Evolutionary conservation across 2,797 vertebrate genomes (phyloP).

Genomic region (Bovichtus variegatus): DNA sequence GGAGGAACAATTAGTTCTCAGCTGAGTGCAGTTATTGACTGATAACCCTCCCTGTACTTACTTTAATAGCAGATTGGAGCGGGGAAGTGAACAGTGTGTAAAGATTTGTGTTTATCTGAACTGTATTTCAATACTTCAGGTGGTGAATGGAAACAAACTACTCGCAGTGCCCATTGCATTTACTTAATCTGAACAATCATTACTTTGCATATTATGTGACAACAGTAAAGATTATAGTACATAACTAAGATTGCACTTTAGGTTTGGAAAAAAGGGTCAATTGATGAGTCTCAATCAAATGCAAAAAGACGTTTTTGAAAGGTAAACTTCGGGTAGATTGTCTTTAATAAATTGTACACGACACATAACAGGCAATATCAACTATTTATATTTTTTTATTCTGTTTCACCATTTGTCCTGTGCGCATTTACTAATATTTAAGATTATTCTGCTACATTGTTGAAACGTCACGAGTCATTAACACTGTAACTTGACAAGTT

Average conservation of each 20-base stretch:
- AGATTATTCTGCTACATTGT: too few species aligned
- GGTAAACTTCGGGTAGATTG: not conserved
- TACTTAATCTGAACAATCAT: too few species aligned
- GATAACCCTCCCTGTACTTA: not conserved
- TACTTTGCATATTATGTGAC: not conserved
- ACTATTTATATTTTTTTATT: not conserved
- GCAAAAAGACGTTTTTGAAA: too few species aligned
- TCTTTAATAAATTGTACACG: not conserved
- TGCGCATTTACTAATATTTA: not conserved
- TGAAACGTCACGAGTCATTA: too few species aligned
- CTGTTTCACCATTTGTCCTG: not conserved
- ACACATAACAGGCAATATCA: not conserved
- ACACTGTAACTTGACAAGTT: constrained; percentile 2
- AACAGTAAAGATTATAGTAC: not conserved
- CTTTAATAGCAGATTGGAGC: not conserved
- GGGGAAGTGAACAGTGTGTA: not conserved
- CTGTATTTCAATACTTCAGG: not conserved
- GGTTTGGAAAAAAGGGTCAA: too few species aligned
- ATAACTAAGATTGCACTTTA: not conserved
- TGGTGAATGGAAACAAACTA: not conserved
- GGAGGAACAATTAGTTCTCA: not conserved
- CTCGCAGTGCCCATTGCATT: not conserved
- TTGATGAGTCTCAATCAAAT: too few species aligned
- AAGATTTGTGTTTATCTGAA: not conserved
- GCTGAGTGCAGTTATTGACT: constrained; percentile 10